A percentile compares a stretch with the other conserved stretches of the same genome.
Conservation (phyloP, 2,113 vertebrate genomes). For the Cervus canadensis region DNA sequence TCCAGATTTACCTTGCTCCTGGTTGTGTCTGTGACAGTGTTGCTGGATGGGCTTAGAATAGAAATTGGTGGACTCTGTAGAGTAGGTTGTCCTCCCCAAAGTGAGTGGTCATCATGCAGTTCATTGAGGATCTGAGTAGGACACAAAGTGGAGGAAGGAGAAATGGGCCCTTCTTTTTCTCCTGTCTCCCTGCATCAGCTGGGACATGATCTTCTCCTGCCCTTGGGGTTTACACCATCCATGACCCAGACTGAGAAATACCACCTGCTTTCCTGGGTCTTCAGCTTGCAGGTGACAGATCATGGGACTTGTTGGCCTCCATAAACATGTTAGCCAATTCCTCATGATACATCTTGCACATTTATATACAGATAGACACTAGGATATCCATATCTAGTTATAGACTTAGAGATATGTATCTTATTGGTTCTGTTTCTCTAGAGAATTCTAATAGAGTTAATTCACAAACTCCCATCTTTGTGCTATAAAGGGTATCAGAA, state of each 20-base stretch:
- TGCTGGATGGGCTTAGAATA: background rate
- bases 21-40: background rate
- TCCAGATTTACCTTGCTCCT: background rate
- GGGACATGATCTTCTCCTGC: background rate
- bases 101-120: background rate
- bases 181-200: background rate
- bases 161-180: background rate
- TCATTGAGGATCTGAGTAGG: background rate
- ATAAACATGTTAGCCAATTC: background rate
- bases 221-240: background rate
- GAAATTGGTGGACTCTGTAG: background rate
- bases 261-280: background rate
- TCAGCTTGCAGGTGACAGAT: background rate
- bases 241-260: background rate
- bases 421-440: background rate
- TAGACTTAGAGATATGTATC: background rate
- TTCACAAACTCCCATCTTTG: background rate
- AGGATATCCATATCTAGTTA: background rate
- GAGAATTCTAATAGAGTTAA: background rate
- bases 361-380: background rate
- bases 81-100: background rate
- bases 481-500: background rate
- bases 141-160: background rate
- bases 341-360: background rate
- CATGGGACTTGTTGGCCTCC: background rate